Conservation (phyloP, 1,140 invertebrate genomes). For the Caenorhabditis briggsae region DNA sequence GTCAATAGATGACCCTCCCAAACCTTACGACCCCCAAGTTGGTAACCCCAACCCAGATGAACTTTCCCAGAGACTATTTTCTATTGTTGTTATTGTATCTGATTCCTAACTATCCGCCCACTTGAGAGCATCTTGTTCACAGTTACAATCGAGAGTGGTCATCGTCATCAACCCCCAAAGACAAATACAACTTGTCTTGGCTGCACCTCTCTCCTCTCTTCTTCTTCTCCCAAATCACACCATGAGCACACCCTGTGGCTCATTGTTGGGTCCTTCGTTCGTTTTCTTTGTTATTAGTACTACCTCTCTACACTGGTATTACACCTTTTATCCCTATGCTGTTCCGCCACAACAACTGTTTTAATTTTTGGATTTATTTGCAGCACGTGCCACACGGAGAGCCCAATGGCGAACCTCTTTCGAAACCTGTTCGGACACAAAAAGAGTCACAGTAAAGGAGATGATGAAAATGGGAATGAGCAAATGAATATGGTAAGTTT, state of each 20-base stretch:
- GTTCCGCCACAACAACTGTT: constrained; percentile 3
- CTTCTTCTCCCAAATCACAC: neutral
- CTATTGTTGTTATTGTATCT: too few species aligned
- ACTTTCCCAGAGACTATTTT: neutral
- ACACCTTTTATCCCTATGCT: neutral
- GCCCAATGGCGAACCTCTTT: constrained; percentile 8
- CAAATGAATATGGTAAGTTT: constrained; percentile 13
- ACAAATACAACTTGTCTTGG: neutral
- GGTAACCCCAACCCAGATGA: too few species aligned
- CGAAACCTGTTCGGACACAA: constrained; percentile 43
- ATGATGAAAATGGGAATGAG: constrained; percentile 25
- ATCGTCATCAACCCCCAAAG: neutral
- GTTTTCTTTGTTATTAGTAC: constrained; percentile 26
- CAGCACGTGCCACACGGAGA: neutral
- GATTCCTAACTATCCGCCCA: neutral
- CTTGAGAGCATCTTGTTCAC: constrained; percentile 18
- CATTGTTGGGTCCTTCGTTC: neutral
- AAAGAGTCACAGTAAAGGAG: constrained; percentile 26
- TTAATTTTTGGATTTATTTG: constrained; percentile 36
- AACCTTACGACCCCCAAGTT: too few species aligned
- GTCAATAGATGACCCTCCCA: too few species aligned
- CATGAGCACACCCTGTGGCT: constrained; percentile 31
- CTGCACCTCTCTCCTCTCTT: neutral
- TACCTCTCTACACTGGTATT: neutral
- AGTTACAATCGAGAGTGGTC: neutral